These are phyloP conservation scores for Pilophorus perplexus DNA, from an alignment of 2,888 invertebrate species.

Conservation along the genomic window DNA sequence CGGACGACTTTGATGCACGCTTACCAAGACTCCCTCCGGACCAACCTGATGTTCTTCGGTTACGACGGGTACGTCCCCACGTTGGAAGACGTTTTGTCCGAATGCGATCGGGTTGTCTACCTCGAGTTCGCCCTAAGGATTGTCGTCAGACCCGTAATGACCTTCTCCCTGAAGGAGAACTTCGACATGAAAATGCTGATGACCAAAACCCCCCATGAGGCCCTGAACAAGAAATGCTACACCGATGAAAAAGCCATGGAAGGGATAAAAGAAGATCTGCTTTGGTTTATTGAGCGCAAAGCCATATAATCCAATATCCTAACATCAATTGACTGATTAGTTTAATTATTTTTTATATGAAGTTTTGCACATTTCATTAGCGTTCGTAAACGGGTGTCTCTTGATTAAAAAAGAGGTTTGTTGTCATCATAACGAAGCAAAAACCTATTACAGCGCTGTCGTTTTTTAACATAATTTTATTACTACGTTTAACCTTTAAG, in stretches of 20 bases:
- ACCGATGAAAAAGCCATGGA: background rate
- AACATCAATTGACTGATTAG: no score
- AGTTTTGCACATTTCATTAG: no score
- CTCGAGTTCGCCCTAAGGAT: background rate
- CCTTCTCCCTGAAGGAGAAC: background rate
- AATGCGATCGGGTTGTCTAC: background rate
- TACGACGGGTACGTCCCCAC: constrained; percentile 17
- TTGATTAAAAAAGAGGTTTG: no score
- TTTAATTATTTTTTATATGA: no score
- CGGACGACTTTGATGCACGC: background rate
- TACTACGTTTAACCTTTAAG: no score
- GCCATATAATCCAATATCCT: background rate
- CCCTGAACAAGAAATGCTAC: background rate
- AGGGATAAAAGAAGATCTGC: background rate
- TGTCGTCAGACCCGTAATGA: background rate
- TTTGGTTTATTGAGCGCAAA: background rate
- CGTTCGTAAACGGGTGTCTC: no score
- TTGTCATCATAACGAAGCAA: no score
- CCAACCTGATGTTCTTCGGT: background rate
- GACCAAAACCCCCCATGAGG: background rate
- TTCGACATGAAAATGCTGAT: constrained; percentile 2
- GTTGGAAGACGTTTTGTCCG: constrained; percentile 8
- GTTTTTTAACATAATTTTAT: no score
- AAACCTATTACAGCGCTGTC: no score
- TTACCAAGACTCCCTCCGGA: constrained; percentile 6